These are phyloP conservation scores for Antechinus stuartii DNA, from an alignment of 2,113 vertebrate species.

Conservation along the genomic window DNA sequence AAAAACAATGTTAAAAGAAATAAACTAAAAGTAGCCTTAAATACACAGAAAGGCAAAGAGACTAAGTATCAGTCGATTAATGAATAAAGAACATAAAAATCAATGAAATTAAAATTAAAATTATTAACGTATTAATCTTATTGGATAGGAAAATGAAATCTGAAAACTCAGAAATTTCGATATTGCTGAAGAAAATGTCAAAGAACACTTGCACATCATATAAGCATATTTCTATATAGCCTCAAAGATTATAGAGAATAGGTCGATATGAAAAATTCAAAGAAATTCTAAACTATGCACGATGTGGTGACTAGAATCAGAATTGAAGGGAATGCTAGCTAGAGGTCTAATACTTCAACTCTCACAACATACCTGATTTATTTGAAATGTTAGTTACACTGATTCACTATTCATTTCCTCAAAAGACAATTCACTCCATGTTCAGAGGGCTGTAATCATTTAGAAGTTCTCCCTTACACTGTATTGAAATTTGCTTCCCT, in stretches of 20 bases:
- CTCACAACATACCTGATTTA: not conserved
- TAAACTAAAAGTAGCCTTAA: conserved; percentile 30
- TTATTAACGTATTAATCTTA: not conserved
- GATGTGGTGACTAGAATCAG: not conserved
- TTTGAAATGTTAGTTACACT: not conserved
- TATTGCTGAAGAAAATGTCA: not conserved
- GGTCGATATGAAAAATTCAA: not conserved
- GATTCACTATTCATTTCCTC: not conserved
- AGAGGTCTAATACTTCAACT: not conserved
- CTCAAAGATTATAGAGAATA: not conserved
- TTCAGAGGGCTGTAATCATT: not conserved
- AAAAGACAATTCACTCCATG: not conserved
- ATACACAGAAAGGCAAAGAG: conserved; percentile 25
- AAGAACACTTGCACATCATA: not conserved
- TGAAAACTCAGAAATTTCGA: not conserved
- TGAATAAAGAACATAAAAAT: not conserved
- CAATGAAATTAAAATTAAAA: conserved; percentile 26
- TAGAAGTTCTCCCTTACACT: not conserved
- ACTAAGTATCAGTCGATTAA: not conserved
- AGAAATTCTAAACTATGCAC: not conserved
- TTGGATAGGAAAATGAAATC: conserved; percentile 39
- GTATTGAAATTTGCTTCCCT: not conserved
- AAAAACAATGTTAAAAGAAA: conserved; percentile 14
- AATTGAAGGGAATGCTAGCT: not conserved
- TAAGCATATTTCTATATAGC: not conserved